Evolutionary conservation across 2,113 vertebrate genomes (phyloP), one percentile per base, ranked within the genome.

Genomic region (Protobothrops flavoviridis): DNA sequence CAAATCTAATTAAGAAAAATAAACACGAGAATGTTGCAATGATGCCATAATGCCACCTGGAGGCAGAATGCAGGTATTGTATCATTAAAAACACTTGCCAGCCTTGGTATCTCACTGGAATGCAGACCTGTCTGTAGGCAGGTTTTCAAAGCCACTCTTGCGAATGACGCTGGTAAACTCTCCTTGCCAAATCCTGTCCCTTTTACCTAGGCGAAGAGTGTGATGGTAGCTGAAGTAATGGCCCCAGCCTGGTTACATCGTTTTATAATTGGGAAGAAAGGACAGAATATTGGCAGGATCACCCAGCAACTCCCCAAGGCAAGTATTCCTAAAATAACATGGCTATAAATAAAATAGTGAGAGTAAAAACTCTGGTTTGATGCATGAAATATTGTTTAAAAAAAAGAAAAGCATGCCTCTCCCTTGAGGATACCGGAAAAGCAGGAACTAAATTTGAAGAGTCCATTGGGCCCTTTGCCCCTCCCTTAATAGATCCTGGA

Each of bases 191-290:
- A 3, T 69, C 21, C 57, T 20, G 6, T 69, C 15, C 57, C 15
- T 26, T 13, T 0, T 61, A 20, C 69, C 17, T 96, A 98, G 98
- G 97, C 97, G 0, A 98, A 98, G 95, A 97, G 97, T 61, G 98
- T 97, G 87, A 98, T 97, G 95, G 97, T 98, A 95, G 96, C 98
- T 93, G 97, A 98, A 53, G 98, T 98, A 91, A 98, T 94, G 0
- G 98, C 98, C 87, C 98, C 98, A 0, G 97, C 98, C 33, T 99
- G 98, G 98, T 96, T 99, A 23, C 98, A 98, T 95, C 98, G 97
- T 93, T 98, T 98, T 97, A 98, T 98, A 95, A 98, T 98, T n/a
- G 98, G 97, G 88, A 98, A 98, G 92, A 98, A 98, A 96, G 98
- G 98, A 86, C 98, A 98, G 94, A 98, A 98, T 96, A 98, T 98